Evolutionary conservation across 2,113 vertebrate genomes (phyloP).

Genomic region (Morone chrysops): DNA sequence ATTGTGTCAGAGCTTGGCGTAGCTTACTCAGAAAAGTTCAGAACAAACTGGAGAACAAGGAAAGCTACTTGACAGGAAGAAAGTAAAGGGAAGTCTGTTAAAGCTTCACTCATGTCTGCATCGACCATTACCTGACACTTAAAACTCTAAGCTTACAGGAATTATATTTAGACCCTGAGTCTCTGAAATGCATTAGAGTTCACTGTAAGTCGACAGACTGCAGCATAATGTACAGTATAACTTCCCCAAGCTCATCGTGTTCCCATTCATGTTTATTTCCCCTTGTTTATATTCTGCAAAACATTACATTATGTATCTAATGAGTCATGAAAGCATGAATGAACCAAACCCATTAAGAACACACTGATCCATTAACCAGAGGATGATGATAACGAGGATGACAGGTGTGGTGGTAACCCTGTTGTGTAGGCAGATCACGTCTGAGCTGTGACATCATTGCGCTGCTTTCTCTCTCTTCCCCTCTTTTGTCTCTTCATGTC

Average conservation of each 20-base stretch:
- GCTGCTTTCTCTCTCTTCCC: slow-evolving; percentile 7
- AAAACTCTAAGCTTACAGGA: neutral
- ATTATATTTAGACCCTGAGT: slow-evolving; percentile 5
- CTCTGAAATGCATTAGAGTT: slow-evolving; percentile 13
- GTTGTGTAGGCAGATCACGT: slow-evolving; percentile 69
- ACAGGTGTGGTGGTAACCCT: slow-evolving; percentile 33
- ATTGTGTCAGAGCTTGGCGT: slow-evolving; percentile 23
- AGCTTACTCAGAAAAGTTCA: neutral
- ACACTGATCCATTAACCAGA: slow-evolving; percentile 19
- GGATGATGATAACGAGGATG: slow-evolving; percentile 3
- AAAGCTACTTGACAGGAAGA: slow-evolving; percentile 1
- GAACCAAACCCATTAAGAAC: slow-evolving; percentile 5
- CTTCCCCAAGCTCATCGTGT: neutral
- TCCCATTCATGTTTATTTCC: slow-evolving; percentile 10
- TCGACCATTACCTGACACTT: neutral
- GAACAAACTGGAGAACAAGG: neutral
- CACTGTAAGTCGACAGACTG: neutral
- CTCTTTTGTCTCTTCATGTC: slow-evolving; percentile 23
- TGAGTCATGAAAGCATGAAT: slow-evolving; percentile 5
- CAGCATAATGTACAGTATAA: neutral
- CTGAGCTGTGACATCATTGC: slow-evolving; percentile 62
- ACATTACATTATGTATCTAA: neutral
- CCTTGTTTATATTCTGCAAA: slow-evolving; percentile 3
- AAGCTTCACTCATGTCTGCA: slow-evolving; percentile 2
- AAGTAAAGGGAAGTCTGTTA: slow-evolving; percentile 3